Conservation (phyloP, 23 tunicate genomes). For the Halocynthia aurantium region DNA sequence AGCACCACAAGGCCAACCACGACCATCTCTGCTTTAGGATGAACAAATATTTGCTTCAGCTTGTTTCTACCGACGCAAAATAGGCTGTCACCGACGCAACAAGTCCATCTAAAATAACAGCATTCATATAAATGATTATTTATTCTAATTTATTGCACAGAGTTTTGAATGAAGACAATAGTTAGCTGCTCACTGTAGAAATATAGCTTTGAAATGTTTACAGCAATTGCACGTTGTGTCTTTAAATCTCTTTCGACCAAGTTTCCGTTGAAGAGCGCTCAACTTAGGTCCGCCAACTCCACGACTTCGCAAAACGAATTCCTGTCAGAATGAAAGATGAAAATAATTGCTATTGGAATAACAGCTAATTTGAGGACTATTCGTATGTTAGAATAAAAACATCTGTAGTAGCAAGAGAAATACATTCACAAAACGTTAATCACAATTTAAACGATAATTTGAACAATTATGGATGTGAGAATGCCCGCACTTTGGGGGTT, state of each 20-base stretch:
- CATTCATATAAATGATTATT: neutral
- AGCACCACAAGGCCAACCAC: constrained; percentile 63
- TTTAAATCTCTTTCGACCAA: neutral
- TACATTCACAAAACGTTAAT: too few species aligned
- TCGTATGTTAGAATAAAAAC: too few species aligned
- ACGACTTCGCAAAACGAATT: too few species aligned
- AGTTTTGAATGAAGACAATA: neutral
- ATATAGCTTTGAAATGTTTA: neutral
- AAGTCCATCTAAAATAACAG: constrained; percentile 47
- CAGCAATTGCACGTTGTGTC: constrained; percentile 1
- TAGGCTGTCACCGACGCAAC: constrained; percentile 56
- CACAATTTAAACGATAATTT: too few species aligned
- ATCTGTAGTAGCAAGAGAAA: too few species aligned
- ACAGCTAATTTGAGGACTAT: too few species aligned
- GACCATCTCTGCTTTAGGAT: constrained; percentile 72
- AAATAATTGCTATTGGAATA: too few species aligned
- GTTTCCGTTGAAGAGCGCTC: neutral
- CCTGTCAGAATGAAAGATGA: too few species aligned
- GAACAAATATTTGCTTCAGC: constrained; percentile 34
- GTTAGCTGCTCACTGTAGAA: neutral
- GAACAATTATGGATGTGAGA: too few species aligned
- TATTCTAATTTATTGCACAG: neutral
- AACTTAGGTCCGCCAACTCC: too few species aligned
- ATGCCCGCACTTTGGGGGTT: too few species aligned
- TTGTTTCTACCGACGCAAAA: constrained; percentile 37